phyloP scores from a whole-genome alignment of 1,140 invertebrate species.

The Catajapyx aquilonaris region DNA sequence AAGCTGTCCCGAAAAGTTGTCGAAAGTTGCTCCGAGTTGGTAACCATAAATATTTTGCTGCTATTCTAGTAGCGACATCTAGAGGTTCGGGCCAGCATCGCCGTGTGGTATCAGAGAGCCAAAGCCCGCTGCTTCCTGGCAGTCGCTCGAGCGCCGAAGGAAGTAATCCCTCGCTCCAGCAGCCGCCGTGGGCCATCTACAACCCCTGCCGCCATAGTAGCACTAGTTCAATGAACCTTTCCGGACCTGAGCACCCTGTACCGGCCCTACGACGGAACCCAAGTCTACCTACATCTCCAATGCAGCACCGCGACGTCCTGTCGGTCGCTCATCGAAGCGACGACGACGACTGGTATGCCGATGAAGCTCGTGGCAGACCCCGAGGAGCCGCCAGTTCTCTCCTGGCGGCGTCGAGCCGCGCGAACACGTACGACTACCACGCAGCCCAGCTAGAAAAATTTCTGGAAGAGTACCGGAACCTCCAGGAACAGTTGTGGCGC shows the following conservation, averaged over 20 bases:
- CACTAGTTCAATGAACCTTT: slow-evolving; percentile 11
- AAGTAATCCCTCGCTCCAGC: slow-evolving; percentile 7
- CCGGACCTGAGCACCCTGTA: background rate
- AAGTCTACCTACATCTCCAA: slow-evolving; percentile 18
- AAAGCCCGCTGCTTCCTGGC: slow-evolving; percentile 35
- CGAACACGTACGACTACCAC: slow-evolving; percentile 44
- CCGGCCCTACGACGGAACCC: slow-evolving; percentile 9
- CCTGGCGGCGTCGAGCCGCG: slow-evolving; percentile 16
- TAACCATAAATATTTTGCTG: too few species aligned
- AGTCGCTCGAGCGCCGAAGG: slow-evolving; percentile 24
- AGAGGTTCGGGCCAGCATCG: too few species aligned
- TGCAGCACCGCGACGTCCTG: slow-evolving; percentile 10
- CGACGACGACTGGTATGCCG: background rate
- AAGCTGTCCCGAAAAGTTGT: too few species aligned
- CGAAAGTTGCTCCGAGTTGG: too few species aligned
- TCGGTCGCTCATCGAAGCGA: background rate
- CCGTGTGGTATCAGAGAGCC: slow-evolving; percentile 34
- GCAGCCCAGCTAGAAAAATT: slow-evolving; percentile 51
- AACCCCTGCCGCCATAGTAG: slow-evolving; percentile 8
- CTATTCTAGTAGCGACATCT: too few species aligned
- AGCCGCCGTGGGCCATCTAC: background rate
- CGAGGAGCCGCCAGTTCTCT: slow-evolving; percentile 17
- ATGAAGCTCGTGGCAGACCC: slow-evolving; percentile 9
- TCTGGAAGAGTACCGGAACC: slow-evolving; percentile 46
- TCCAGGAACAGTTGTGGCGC: slow-evolving; percentile 47